Percentiles rank a stretch among this genome's conserved stretches.
Conservation (phyloP, 2,797 vertebrate species). For the Falco rusticolus region DNA sequence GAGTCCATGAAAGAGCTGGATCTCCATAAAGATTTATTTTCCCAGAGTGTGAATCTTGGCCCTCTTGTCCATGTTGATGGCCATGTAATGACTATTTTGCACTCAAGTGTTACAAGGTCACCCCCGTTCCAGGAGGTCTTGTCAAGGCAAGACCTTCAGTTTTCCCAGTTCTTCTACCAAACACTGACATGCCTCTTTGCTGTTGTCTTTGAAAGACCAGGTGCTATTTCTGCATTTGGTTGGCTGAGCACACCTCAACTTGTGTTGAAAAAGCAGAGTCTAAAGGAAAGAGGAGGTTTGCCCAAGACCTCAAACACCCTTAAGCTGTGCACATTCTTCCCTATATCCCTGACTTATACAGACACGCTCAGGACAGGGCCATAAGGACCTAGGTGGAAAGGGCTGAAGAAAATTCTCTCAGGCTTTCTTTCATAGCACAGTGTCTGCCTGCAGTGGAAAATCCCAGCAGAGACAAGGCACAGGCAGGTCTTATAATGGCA, state of each 20-base stretch:
- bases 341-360: neutral
- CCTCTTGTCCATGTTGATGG: neutral
- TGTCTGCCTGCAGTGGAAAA: neutral
- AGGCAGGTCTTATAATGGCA: neutral
- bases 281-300: neutral
- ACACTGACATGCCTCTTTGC: neutral
- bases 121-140: neutral
- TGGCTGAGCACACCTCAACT: neutral
- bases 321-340: neutral
- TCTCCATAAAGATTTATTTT: neutral
- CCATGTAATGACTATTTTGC: neutral
- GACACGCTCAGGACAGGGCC: neutral
- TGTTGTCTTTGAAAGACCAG: neutral
- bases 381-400: neutral
- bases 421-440: neutral
- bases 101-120: accelerated
- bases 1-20: neutral
- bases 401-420: neutral
- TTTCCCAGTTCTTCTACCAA: neutral
- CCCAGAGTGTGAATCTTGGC: neutral
- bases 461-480: neutral
- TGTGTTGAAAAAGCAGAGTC: neutral
- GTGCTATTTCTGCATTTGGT: neutral
- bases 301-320: neutral
- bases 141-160: neutral